phyloP scores from a whole-genome alignment of 2,888 invertebrate genomes.

The Microplitis manilae region DNA sequence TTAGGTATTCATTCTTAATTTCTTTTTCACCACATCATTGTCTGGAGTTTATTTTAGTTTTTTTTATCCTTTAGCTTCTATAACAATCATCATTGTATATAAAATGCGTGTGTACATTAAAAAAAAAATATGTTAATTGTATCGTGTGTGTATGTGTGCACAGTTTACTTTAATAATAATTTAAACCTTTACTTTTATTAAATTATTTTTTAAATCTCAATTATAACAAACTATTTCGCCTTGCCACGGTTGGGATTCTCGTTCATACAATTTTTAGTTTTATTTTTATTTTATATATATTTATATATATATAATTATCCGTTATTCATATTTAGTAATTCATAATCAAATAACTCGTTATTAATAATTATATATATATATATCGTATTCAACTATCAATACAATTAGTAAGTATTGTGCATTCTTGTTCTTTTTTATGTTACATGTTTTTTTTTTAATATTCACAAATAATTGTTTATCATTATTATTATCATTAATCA shows the following conservation, averaged over 20 bases:
- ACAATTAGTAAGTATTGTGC: conserved; percentile 53
- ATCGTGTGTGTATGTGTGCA: conserved; percentile 11
- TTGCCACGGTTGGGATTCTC: conserved; percentile 2
- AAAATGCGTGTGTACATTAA: conserved; percentile 56
- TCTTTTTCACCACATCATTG: conserved; percentile 51
- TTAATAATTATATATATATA: conserved; percentile 52
- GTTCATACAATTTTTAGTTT: not conserved
- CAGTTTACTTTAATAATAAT: not conserved
- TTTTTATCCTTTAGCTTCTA: conserved; percentile 55
- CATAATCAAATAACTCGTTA: conserved; percentile 57
- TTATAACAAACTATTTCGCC: conserved; percentile 3
- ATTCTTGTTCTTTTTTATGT: conserved; percentile 42
- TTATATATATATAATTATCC: not conserved
- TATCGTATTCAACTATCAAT: conserved; percentile 63
- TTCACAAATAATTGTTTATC: conserved; percentile 12
- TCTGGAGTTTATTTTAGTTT: not conserved
- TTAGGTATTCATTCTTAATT: conserved; percentile 65
- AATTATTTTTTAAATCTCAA: not conserved
- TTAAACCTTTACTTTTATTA: not conserved
- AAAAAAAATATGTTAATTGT: conserved; percentile 28
- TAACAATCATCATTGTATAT: conserved; percentile 63
- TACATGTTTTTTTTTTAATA: conserved; percentile 43
- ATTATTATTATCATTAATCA: conserved; percentile 15
- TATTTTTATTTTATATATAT: not conserved
- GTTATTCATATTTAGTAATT: not conserved